Evolutionary conservation across 2,113 vertebrate species (phyloP).

Genomic region (Sclerurus mexicanus): DNA sequence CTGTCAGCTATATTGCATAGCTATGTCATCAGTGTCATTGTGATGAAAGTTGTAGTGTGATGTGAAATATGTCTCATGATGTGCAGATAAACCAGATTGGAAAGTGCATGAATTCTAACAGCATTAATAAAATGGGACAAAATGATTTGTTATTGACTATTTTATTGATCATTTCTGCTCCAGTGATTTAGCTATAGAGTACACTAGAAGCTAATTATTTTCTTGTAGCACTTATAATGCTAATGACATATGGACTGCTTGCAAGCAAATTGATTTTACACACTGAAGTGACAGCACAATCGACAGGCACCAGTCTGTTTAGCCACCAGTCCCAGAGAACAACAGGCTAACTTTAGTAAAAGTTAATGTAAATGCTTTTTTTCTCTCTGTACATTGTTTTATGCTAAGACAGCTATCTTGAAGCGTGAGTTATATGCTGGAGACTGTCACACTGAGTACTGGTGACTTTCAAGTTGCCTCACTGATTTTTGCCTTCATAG

Average conservation of each 20-base stretch:
- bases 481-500: not conserved
- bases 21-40: not conserved
- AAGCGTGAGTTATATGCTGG: not conserved
- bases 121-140: not conserved
- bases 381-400: not conserved
- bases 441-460: not conserved
- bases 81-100: not conserved
- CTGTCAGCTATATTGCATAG: not conserved
- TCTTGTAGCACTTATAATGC: constrained; percentile 10
- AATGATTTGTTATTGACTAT: not conserved
- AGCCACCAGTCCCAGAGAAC: not conserved
- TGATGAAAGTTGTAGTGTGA: not conserved
- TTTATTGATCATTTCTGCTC: constrained; percentile 21
- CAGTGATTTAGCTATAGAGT: not conserved
- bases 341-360: not conserved
- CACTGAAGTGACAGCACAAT: not conserved
- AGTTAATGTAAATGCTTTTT: not conserved
- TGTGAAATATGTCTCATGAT: not conserved
- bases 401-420: not conserved
- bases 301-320: not conserved
- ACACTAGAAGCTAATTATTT: constrained; percentile 44
- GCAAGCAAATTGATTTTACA: not conserved
- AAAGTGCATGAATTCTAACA: not conserved
- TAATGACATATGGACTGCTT: constrained; percentile 25
- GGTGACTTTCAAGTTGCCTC: not conserved